phyloP scores from a whole-genome alignment of 2,113 vertebrate species.

The Cyphomyrus discorhynchus region DNA sequence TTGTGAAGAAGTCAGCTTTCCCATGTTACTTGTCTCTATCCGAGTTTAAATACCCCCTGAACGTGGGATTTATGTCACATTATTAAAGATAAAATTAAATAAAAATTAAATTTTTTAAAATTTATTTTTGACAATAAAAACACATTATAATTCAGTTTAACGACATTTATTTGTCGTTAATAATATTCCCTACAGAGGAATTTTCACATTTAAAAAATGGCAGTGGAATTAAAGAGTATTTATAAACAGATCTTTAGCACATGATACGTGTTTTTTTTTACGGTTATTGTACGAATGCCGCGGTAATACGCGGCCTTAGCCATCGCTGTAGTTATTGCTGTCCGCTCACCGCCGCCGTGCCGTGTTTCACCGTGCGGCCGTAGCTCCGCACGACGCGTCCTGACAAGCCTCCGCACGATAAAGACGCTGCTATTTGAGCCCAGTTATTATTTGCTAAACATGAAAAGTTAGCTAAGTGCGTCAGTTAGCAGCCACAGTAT shows the following conservation, averaged over 20 bases:
- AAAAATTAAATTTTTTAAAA: no score
- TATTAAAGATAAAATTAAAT: constrained; percentile 34
- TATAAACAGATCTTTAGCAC: neutral
- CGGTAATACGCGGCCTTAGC: neutral
- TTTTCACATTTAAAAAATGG: neutral
- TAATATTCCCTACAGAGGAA: neutral
- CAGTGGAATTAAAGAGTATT: neutral
- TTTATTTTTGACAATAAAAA: constrained; percentile 24
- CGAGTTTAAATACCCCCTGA: neutral
- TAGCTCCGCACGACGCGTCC: neutral
- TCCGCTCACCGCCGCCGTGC: neutral
- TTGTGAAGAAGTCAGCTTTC: neutral
- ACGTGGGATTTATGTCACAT: constrained; percentile 20
- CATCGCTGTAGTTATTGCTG: neutral
- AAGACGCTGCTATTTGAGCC: neutral
- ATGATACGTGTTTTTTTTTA: neutral
- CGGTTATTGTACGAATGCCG: neutral
- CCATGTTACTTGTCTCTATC: neutral
- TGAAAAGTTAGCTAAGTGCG: neutral
- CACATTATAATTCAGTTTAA: constrained; percentile 7
- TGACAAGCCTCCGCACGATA: neutral
- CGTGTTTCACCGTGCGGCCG: neutral
- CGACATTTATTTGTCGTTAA: neutral
- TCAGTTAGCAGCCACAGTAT: neutral
- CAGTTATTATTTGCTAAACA: constrained; percentile 6